These are phyloP conservation scores for Parnassius glacialis DNA, from an alignment of 2,888 invertebrate species.

Conservation along the genomic window DNA sequence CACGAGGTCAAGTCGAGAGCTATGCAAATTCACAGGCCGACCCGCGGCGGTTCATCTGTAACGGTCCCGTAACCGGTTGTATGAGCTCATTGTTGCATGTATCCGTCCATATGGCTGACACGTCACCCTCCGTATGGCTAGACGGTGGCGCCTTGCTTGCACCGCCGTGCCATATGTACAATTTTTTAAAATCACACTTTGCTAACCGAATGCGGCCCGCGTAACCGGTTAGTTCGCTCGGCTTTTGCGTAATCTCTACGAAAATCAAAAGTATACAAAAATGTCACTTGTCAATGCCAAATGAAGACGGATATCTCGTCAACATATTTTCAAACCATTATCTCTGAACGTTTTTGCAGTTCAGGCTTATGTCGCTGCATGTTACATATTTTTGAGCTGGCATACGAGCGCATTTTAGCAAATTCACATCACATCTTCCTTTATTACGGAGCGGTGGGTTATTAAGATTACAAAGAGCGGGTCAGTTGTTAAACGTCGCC, in stretches of 20 bases:
- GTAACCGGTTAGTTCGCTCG: conserved; percentile 27
- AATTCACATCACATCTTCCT: conserved; percentile 45
- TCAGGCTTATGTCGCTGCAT: conserved; percentile 6
- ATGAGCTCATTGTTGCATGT: conserved; percentile 68
- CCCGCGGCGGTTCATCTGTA: conserved; percentile 72
- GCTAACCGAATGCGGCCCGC: conserved; percentile 24
- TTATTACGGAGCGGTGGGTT: conserved; percentile 49
- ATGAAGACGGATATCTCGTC: neutral
- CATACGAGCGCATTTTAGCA: conserved; percentile 34
- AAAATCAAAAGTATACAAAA: conserved; percentile 12
- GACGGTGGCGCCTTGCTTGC: conserved; percentile 33
- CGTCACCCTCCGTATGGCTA: conserved; percentile 25
- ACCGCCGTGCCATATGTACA: conserved; percentile 12
- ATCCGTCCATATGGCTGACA: conserved; percentile 52
- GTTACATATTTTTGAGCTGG: conserved; percentile 28
- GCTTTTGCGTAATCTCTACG: conserved; percentile 24
- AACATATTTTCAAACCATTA: conserved; percentile 2
- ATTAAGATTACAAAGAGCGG: conserved; percentile 66
- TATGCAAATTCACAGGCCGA: conserved; percentile 75
- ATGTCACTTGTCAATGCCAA: conserved; percentile 15
- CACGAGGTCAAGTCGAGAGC: conserved; percentile 74
- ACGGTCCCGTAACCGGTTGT: conserved; percentile 78
- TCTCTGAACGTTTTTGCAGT: conserved; percentile 6
- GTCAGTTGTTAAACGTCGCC: conserved; percentile 67
- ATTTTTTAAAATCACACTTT: conserved; percentile 11